Percentiles rank a stretch among this genome's conserved stretches.
These are phyloP conservation scores for Drosophila anomelani DNA, from an alignment of 2,888 invertebrate genomes.

Conservation along the genomic window DNA sequence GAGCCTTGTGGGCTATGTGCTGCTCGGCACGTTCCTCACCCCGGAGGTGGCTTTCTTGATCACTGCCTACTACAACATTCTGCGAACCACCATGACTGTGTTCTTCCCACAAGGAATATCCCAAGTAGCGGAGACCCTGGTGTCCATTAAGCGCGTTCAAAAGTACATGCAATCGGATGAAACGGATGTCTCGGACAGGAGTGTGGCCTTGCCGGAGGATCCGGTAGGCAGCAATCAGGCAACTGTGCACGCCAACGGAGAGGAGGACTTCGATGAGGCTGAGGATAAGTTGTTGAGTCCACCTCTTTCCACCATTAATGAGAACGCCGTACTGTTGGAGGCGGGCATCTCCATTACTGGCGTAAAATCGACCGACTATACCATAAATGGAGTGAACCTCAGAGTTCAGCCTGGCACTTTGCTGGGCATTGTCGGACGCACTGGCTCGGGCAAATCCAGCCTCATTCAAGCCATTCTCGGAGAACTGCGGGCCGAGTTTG, in stretches of 20 bases:
- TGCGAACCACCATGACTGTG: constrained; percentile 94
- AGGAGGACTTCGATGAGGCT: constrained; percentile 62
- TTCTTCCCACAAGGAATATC: constrained; percentile 93
- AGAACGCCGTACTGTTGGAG: constrained; percentile 82
- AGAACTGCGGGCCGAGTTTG: constrained; percentile 86
- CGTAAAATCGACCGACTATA: constrained; percentile 87
- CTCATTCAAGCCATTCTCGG: constrained; percentile 86
- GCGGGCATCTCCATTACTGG: constrained; percentile 87
- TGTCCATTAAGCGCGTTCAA: constrained; percentile 86
- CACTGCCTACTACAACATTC: constrained; percentile 94
- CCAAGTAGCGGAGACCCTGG: constrained; percentile 87
- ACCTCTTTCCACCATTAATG: constrained; percentile 60
- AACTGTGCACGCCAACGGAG: constrained; percentile 67
- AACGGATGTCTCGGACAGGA: constrained; percentile 84
- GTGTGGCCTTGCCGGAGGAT: constrained; percentile 56
- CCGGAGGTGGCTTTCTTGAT: constrained; percentile 95
- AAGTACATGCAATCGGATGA: constrained; percentile 88
- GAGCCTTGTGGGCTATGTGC: constrained; percentile 91
- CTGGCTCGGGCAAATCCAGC: constrained; percentile 88
- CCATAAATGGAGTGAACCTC: constrained; percentile 88
- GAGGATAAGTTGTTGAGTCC: constrained; percentile 72
- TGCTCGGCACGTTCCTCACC: constrained; percentile 90
- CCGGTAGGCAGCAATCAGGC: constrained; percentile 79
- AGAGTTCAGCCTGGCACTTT: constrained; percentile 87
- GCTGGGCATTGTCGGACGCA: constrained; percentile 90